Evolutionary conservation across 1,140 invertebrate genomes (phyloP).

Genomic region (Formica selysi): DNA sequence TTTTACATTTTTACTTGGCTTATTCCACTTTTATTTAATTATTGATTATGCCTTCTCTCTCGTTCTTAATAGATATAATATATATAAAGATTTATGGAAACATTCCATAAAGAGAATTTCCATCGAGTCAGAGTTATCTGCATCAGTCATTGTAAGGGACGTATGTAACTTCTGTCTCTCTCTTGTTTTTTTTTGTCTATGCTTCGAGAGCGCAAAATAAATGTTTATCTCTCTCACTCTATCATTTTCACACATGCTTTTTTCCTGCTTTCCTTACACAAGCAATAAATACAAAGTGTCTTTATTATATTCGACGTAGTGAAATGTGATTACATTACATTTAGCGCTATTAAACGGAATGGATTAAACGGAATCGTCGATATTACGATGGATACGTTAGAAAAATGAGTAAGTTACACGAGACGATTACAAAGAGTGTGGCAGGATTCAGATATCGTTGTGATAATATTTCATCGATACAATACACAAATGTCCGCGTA

Average conservation of each 20-base stretch:
- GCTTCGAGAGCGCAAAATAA: constrained; percentile 17
- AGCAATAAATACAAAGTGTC: constrained; percentile 36
- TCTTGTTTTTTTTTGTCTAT: constrained; percentile 15
- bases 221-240: constrained; percentile 21
- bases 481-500: not conserved
- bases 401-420: not conserved
- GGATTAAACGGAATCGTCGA: constrained; percentile 21
- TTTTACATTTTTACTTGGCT: not conserved
- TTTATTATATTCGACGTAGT: constrained; percentile 33
- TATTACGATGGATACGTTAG: not conserved
- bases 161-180: not conserved
- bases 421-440: constrained; percentile 23
- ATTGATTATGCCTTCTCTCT: not conserved
- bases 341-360: constrained; percentile 29
- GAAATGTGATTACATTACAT: constrained; percentile 49
- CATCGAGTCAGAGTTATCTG: constrained; percentile 13
- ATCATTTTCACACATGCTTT: constrained; percentile 15
- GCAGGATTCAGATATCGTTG: constrained; percentile 36
- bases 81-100: not conserved
- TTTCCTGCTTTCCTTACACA: not conserved
- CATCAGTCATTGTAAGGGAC: constrained; percentile 32
- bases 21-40: not conserved
- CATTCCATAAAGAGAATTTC: not conserved
- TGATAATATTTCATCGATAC: not conserved
- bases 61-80: not conserved